Base-by-base conservation (phyloP, 2,797 vertebrate genomes). In the Mormyrops attenuatus region DNA sequence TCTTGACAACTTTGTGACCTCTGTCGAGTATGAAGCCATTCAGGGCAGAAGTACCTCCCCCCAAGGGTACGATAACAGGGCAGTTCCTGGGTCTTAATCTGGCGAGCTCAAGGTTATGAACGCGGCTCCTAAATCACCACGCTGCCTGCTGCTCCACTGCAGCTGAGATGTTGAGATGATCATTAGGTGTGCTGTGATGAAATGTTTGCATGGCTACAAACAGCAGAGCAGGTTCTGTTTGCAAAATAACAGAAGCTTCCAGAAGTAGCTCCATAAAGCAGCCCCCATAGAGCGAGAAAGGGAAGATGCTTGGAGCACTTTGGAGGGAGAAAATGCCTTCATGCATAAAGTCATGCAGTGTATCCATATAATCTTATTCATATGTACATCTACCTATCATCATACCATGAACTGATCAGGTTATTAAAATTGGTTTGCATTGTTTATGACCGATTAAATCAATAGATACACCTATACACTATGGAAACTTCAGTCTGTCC, bases 381-480 rank as follows among this genome's bases (percentile, higher is more conserved):
- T 93, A 93, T 92, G 94, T 92, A 92, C 92, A 93, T 93, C 92
- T 91, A 41, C 69, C 49, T 44, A 55, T 55, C 49, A 80, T 34
- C 11, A 20, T 44, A 50, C 9, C 22, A 85, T 85, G 20, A 85
- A 85, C 3, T 44, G 20, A 82, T 20, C 41, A 82, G 41, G 17
- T 47, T 41, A 82, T 50, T 50, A 85, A 85, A 85, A 85, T 11
- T 15, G 47, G 50, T 49, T n/a, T 85, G 47, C n/a, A 50, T 50
- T 50, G 15, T 20, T 49, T 85, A 50, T 26, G 41, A 49, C 44
- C 26, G 11, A 84, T 22, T 85, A 47, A 85, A 84, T 77, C n/a
- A 49, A 3, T n/a, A 47, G 9, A 85, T 85, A 47, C 22, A 49
- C 20, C 17, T 13, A 84, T 77, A 41, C 22, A 41, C 17, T 44